Percentiles rank a stretch among this genome's conserved stretches.
Evolutionary conservation across 2,888 invertebrate species (phyloP).

Genomic region (Leucoptera coffeella): DNA sequence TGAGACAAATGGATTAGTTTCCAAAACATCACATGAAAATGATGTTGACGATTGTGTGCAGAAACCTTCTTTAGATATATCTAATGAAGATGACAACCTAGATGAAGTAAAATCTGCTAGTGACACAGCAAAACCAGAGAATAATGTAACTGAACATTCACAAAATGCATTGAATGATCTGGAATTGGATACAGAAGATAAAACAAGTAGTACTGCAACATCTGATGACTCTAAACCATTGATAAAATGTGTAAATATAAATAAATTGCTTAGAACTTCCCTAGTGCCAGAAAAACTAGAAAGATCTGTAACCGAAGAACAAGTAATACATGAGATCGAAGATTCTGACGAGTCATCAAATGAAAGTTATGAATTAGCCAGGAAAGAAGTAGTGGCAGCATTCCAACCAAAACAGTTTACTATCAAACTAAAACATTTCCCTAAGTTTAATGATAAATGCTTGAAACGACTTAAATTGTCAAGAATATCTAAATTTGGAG

Average conservation of each 20-base stretch:
- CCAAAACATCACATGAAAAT: neutral
- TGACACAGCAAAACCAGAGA: conserved; percentile 2
- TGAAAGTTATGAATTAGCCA: conserved; percentile 11
- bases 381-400: conserved; percentile 17
- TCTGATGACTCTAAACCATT: conserved; percentile 9
- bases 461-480: conserved; percentile 15
- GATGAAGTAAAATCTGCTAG: conserved; percentile 2
- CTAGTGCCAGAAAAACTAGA: conserved; percentile 9
- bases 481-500: conserved; percentile 15
- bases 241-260: conserved; percentile 35
- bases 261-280: conserved; percentile 28
- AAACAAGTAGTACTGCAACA: neutral
- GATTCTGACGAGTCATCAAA: conserved; percentile 11
- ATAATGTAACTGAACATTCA: neutral
- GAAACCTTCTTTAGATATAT: conserved; percentile 3
- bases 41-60: too few relatives aligned
- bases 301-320: neutral
- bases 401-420: conserved; percentile 23
- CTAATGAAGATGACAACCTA: conserved; percentile 3
- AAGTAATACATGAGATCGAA: conserved; percentile 5
- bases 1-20: neutral
- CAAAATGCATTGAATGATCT: neutral
- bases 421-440: conserved; percentile 18
- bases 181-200: neutral
- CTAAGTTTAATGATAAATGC: conserved; percentile 15